phyloP scores from a whole-genome alignment of 2,113 vertebrate species.

The Onychostruthus taczanowskii region DNA sequence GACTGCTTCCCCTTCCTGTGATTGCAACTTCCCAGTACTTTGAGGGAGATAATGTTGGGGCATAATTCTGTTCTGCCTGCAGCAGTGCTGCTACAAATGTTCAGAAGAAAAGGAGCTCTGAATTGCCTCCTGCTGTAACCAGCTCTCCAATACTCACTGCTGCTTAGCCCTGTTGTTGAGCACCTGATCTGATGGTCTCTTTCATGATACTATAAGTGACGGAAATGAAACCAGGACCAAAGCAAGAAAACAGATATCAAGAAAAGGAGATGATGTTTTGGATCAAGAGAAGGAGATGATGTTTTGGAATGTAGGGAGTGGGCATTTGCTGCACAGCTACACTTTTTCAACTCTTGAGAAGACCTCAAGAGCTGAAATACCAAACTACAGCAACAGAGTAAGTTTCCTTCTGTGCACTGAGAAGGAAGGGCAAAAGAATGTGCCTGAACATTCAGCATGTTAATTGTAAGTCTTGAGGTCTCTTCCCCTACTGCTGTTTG shows the following conservation, averaged over 20 bases:
- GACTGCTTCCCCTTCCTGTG: neutral
- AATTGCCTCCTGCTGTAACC: neutral
- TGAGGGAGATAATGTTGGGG: neutral
- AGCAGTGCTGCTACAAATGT: neutral
- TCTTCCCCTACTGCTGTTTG: neutral
- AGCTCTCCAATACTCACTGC: neutral
- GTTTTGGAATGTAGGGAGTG: neutral
- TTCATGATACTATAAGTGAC: neutral
- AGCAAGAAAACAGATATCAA: neutral
- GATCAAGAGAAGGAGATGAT: neutral
- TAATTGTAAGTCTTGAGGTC: neutral
- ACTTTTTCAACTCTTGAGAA: neutral
- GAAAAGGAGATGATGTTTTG: neutral
- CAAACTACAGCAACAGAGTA: neutral
- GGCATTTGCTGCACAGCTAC: neutral
- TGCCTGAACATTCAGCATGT: neutral
- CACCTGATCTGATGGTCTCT: neutral
- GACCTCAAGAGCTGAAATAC: neutral
- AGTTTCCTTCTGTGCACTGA: neutral
- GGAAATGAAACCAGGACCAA: neutral
- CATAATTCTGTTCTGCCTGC: neutral
- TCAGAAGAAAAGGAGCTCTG: neutral
- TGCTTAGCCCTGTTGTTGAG: neutral
- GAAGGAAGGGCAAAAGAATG: neutral
- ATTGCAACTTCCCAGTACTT: neutral